A percentile compares a stretch with the other conserved stretches of the same genome.
These are phyloP conservation scores for Drosophila fuyamai DNA, from an alignment of 1,140 invertebrate genomes.

Conservation along the genomic window DNA sequence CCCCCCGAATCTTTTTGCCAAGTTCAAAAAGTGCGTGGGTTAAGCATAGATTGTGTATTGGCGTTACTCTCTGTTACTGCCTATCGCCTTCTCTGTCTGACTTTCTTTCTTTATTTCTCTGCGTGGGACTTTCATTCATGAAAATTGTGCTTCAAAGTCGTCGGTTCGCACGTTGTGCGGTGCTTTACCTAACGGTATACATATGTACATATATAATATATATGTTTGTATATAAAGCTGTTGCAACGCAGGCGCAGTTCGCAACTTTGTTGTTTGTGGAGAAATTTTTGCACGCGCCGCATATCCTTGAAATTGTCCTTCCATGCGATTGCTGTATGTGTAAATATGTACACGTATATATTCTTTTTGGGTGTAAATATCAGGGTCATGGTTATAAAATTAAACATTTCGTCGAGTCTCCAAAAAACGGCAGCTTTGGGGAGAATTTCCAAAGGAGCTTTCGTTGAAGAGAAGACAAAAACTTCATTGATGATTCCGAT, in stretches of 20 bases:
- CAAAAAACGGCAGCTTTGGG: conserved; percentile 56
- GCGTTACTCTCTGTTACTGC: background rate
- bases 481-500: conserved; percentile 74
- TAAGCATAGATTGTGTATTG: conserved; percentile 30
- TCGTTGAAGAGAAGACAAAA: conserved; percentile 20
- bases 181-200: conserved; percentile 31
- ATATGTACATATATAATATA: background rate
- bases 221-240: conserved; percentile 16
- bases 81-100: background rate
- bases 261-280: conserved; percentile 56
- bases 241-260: conserved; percentile 53
- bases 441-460: conserved; percentile 31
- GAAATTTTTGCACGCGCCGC: conserved; percentile 80
- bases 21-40: conserved; percentile 25
- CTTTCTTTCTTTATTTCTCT: conserved; percentile 32
- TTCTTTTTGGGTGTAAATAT: conserved; percentile 68
- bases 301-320: conserved; percentile 76
- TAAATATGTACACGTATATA: conserved; percentile 3
- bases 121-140: conserved; percentile 84
- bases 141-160: conserved; percentile 69
- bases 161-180: conserved; percentile 25
- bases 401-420: conserved; percentile 78
- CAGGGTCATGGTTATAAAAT: conserved; percentile 84
- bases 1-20: background rate
- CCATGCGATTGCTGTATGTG: conserved; percentile 33